Evolutionary conservation across 2,113 vertebrate genomes (phyloP).

Genomic region (Alligator mississippiensis): DNA sequence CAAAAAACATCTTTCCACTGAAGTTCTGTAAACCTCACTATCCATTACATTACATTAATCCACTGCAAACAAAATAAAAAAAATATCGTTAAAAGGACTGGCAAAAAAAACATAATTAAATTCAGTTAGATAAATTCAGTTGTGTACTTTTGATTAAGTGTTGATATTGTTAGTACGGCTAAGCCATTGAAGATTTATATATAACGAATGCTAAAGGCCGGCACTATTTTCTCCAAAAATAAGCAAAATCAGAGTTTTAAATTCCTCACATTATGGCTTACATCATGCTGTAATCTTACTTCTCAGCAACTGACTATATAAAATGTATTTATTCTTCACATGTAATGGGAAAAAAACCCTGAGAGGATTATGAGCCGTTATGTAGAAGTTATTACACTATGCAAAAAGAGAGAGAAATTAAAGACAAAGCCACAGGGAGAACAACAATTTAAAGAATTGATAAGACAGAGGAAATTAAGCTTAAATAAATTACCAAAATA

Average conservation of each 20-base stretch:
- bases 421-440: neutral
- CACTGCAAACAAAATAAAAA: neutral
- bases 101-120: neutral
- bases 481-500: neutral
- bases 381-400: neutral
- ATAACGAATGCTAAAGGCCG: neutral
- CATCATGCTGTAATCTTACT: neutral
- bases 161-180: neutral
- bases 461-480: neutral
- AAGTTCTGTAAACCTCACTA: neutral
- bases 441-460: neutral
- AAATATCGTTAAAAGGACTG: constrained; percentile 1
- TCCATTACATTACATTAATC: constrained; percentile 12
- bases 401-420: neutral
- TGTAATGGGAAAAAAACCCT: neutral
- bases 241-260: neutral
- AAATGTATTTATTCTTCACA: neutral
- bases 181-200: neutral
- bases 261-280: neutral
- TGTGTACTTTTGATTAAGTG: too few relatives aligned
- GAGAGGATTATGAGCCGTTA: neutral
- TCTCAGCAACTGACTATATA: neutral
- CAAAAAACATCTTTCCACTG: constrained; percentile 18
- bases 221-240: neutral
- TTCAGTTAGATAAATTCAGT: neutral